These are phyloP conservation scores for Crambe crambe DNA, from an alignment of 37 sponge, comb jelly and placozoan species.

Conservation along the genomic window DNA sequence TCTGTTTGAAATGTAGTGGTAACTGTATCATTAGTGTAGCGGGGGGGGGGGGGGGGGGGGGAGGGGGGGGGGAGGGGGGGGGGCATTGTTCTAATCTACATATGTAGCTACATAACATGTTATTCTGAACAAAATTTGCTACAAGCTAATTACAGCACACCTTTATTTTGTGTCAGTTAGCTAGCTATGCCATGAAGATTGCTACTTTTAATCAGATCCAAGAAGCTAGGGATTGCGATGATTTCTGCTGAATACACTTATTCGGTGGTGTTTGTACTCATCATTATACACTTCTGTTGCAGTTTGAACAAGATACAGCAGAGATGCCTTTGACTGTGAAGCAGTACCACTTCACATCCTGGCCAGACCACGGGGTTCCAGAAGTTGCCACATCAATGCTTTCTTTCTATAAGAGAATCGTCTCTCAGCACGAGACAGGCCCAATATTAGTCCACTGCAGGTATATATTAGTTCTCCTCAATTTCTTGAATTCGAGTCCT, in stretches of 20 bases:
- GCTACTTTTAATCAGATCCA: no score
- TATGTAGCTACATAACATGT: not conserved
- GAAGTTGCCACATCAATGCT: no score
- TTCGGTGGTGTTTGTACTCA: not conserved
- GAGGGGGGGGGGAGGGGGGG: not conserved
- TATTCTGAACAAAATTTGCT: no score
- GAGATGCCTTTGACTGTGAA: slow-evolving; percentile 29
- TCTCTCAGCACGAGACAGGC: no score
- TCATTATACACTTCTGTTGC: not conserved
- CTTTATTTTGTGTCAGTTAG: no score
- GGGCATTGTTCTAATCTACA: not conserved
- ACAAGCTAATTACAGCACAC: no score
- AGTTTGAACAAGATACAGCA: not conserved
- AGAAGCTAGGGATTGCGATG: no score
- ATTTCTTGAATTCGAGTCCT: no score
- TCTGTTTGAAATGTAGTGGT: not conserved
- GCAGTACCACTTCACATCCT: slow-evolving; percentile 74
- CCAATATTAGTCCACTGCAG: slow-evolving; percentile 80
- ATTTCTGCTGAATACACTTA: no score
- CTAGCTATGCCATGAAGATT: no score
- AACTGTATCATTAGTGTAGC: not conserved
- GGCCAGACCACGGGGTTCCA: slow-evolving; percentile 88
- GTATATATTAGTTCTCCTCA: not conserved
- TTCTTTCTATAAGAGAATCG: slow-evolving; percentile 43
- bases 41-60: slow-evolving; percentile 1